Evolutionary conservation across 2,888 invertebrate species (phyloP), one percentile per base, ranked within the genome.

Genomic region (Trissonchulus latispiculum): DNA sequence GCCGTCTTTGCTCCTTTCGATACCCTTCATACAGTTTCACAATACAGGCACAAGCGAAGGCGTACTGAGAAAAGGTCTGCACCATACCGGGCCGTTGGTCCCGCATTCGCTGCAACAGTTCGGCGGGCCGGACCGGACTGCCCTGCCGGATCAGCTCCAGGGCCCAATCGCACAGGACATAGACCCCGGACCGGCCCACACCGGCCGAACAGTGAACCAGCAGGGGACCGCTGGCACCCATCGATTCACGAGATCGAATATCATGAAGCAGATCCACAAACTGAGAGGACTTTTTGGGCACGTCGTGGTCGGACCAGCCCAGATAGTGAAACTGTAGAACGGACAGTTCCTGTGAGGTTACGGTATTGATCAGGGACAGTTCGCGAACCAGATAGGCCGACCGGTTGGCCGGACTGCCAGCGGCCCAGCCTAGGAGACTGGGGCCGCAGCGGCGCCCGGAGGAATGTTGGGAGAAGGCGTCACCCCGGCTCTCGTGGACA

Each of bases 191-290:
- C 3, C 76, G 71, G 28, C 76, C 76, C 18, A 76, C 71, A 18
- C 76, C 76, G 31, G 76, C 76, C n/a, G 64, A 71, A 67, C 76
- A 76, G 70, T 76, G 76, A 3, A 75, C 70, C 1, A 76, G 23
- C 8, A 71, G n/a, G n/a, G 76, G 76, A 28, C 70, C 61, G 33
- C 37, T n/a, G 23, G 36, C 37, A n/a, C n/a, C n/a, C n/a, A 64
- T 3, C 8, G 8, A 15, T 48, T 48, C 48, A 48, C 48, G 48
- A 48, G 8, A 8, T 15, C 8, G 8, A 15, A 23, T 48, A 15
- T 68, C 69, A 2, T 18, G 35, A 2, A 73, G 1, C 61, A 75
- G 72, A n/a, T 73, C 73, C 8, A 70, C 8, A 28, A 75, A 74
- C 64, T 31, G 32, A 36, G 61, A 36, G 2, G 73, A 33, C 67